These are phyloP conservation scores for Calameuta pallipes DNA, from an alignment of 2,888 invertebrate species.

Conservation along the genomic window DNA sequence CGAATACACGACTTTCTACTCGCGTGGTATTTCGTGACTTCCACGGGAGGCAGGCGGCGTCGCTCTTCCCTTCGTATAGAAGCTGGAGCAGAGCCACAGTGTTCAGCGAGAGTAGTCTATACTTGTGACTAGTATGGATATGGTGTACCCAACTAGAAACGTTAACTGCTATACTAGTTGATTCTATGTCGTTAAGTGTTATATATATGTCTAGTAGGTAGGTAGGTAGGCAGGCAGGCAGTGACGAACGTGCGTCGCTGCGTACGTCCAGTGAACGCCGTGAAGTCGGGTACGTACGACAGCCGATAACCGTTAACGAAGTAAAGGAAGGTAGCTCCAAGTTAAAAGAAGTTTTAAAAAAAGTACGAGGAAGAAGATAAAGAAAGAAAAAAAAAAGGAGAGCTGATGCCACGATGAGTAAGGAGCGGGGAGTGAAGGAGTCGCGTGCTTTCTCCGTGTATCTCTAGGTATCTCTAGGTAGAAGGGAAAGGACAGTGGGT, in stretches of 20 bases:
- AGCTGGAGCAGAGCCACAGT: background rate
- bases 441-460: background rate
- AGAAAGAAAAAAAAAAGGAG: background rate
- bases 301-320: background rate
- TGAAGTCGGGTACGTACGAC: background rate
- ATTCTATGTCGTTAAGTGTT: background rate
- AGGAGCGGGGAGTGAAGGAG: background rate
- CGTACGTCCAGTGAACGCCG: background rate
- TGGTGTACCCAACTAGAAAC: background rate
- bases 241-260: background rate
- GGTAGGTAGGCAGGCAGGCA: background rate
- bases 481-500: background rate
- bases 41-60: background rate
- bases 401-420: background rate
- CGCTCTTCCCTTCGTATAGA: background rate
- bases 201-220: background rate
- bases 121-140: background rate
- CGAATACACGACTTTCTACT: conserved; percentile 44
- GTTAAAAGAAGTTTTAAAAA: background rate
- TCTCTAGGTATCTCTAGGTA: background rate
- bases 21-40: conserved; percentile 31
- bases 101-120: background rate
- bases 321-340: background rate
- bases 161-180: background rate
- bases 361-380: background rate